phyloP scores from a whole-genome alignment of 2,888 invertebrate species.

The Sesia bembeciformis region DNA sequence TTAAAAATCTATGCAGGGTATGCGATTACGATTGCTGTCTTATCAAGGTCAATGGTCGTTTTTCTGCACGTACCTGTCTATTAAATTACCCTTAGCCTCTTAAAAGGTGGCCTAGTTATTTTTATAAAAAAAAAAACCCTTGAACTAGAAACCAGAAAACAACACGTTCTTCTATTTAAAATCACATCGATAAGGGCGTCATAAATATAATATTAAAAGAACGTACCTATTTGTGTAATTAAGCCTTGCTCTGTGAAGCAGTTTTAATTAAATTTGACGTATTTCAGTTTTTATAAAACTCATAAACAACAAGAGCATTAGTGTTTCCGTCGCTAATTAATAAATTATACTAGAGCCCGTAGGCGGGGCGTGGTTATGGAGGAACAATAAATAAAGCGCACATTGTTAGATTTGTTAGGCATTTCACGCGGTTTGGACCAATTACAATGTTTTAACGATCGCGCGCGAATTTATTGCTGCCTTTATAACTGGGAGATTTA shows the following conservation, averaged over 20 bases:
- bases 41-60: too few relatives aligned
- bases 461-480: slow-evolving; percentile 9
- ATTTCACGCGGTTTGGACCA: slow-evolving; percentile 23
- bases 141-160: too few relatives aligned
- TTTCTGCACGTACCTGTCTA: too few relatives aligned
- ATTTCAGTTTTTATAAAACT: background rate
- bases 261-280: too few relatives aligned
- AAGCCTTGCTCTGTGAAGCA: too few relatives aligned
- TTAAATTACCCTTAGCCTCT: too few relatives aligned
- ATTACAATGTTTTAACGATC: slow-evolving; percentile 45
- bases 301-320: background rate
- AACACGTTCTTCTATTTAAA: background rate
- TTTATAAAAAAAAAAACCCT: too few relatives aligned
- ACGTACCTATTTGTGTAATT: too few relatives aligned
- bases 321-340: slow-evolving; percentile 10
- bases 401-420: slow-evolving; percentile 29
- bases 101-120: too few relatives aligned
- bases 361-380: slow-evolving; percentile 19
- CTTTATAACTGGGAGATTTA: slow-evolving; percentile 7
- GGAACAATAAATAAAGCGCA: slow-evolving; percentile 31
- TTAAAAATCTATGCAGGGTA: too few relatives aligned
- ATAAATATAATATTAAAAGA: background rate
- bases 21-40: too few relatives aligned
- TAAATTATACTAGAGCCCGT: slow-evolving; percentile 19
- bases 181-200: background rate